phyloP scores from a whole-genome alignment of 2,113 vertebrate genomes.

The Oncorhynchus tshawytscha region DNA sequence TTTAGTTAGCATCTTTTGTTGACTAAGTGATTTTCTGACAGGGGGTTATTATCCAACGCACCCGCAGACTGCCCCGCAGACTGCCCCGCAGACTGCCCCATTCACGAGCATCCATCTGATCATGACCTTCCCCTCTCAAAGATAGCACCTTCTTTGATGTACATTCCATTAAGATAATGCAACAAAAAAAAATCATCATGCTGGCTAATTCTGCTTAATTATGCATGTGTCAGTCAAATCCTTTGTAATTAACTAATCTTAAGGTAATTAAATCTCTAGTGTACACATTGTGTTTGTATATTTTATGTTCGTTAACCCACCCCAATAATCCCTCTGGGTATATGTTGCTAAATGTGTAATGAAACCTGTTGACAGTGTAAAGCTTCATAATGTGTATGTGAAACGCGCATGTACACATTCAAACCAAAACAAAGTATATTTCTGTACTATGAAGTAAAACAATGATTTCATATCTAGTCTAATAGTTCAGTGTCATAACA shows the following conservation, averaged over 20 bases:
- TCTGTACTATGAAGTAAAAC: too few species aligned
- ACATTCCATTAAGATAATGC: constrained; percentile 49
- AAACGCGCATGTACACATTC: too few species aligned
- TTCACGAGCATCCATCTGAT: constrained; percentile 54
- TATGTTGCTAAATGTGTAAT: neutral
- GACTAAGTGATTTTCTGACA: constrained; percentile 80
- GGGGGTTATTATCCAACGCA: constrained; percentile 51
- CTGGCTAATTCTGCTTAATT: constrained; percentile 45
- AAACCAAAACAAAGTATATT: too few species aligned
- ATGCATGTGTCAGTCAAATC: constrained; percentile 25
- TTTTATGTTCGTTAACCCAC: neutral
- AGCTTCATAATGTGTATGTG: neutral
- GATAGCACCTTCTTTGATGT: constrained; percentile 13
- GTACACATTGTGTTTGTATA: neutral
- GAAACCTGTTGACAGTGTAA: neutral
- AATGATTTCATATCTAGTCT: too few species aligned
- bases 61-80: neutral
- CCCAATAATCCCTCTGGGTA: neutral
- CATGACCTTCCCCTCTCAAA: constrained; percentile 53
- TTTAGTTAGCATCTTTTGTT: constrained; percentile 74
- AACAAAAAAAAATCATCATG: constrained; percentile 44
- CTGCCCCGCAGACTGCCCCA: too few species aligned
- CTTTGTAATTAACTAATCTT: constrained; percentile 44
- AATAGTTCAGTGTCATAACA: too few species aligned
- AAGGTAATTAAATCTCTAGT: constrained; percentile 34